Conservation (phyloP, 2,797 vertebrate genomes). For the Galaxias olidus region DNA sequence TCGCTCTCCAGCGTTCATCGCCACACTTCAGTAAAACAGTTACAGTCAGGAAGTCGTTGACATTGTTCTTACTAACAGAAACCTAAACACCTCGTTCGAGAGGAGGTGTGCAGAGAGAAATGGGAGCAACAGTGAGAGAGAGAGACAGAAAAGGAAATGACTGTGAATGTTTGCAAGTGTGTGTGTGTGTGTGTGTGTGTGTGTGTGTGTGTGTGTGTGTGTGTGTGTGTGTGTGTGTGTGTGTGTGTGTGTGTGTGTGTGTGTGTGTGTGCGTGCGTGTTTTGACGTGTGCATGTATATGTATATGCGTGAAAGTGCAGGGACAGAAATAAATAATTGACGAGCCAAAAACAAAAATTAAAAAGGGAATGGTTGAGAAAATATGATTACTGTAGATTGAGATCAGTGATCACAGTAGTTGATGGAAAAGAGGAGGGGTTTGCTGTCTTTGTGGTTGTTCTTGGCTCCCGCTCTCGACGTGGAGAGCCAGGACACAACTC, state of each 20-base stretch:
- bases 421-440: constrained; percentile 21
- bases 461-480: constrained; percentile 13
- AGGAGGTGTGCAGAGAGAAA: constrained; percentile 27
- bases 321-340: background rate
- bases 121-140: background rate
- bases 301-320: background rate
- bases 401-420: constrained; percentile 25
- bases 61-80: constrained; percentile 47
- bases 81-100: constrained; percentile 32
- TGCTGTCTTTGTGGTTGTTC: constrained; percentile 18
- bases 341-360: background rate
- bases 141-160: background rate
- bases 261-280: background rate
- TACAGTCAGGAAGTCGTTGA: constrained; percentile 37
- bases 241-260: background rate
- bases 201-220: constrained; percentile 14
- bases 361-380: background rate
- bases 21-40: constrained; percentile 30
- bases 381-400: constrained; percentile 1
- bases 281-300: background rate
- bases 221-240: background rate
- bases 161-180: background rate
- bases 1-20: constrained; percentile 33
- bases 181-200: background rate
- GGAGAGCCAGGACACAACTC: constrained; percentile 22